Evolutionary conservation across 2,888 invertebrate species (phyloP).

Genomic region (Enchytraeus crypticus): DNA sequence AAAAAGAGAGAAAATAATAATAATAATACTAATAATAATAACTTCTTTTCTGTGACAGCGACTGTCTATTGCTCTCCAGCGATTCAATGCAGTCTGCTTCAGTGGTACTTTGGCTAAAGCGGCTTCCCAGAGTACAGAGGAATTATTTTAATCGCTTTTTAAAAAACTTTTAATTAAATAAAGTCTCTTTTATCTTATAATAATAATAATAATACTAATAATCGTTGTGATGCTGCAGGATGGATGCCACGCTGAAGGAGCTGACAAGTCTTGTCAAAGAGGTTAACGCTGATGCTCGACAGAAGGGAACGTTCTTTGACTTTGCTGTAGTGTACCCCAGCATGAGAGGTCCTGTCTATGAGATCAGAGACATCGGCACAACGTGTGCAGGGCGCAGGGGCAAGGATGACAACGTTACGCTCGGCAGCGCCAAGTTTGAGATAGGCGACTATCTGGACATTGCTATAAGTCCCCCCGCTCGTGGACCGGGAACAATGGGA

Average conservation of each 20-base stretch:
- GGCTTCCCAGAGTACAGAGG: no score
- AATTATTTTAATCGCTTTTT: no score
- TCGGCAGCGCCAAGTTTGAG: slow-evolving; percentile 66
- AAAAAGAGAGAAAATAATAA: no score
- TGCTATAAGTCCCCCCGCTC: slow-evolving; percentile 58
- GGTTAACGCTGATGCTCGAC: slow-evolving; percentile 90
- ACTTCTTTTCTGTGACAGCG: no score
- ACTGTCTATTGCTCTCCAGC: no score
- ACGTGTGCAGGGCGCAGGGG: slow-evolving; percentile 79
- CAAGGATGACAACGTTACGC: slow-evolving; percentile 84
- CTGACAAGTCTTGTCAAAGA: slow-evolving; percentile 93
- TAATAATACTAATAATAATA: no score
- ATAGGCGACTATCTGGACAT: slow-evolving; percentile 97
- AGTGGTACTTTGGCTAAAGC: no score
- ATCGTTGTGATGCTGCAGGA: no score
- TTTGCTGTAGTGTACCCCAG: slow-evolving; percentile 68
- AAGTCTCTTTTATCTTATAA: no score
- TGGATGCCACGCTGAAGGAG: slow-evolving; percentile 89
- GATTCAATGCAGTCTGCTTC: no score
- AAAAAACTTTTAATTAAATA: no score
- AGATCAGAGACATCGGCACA: slow-evolving; percentile 86
- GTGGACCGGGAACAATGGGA: background rate
- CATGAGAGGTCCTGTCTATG: slow-evolving; percentile 46
- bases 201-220: no score
- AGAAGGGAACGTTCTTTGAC: slow-evolving; percentile 92